These are phyloP conservation scores for Daubentonia madagascariensis DNA, from an alignment of 2,113 vertebrate genomes.

Conservation along the genomic window DNA sequence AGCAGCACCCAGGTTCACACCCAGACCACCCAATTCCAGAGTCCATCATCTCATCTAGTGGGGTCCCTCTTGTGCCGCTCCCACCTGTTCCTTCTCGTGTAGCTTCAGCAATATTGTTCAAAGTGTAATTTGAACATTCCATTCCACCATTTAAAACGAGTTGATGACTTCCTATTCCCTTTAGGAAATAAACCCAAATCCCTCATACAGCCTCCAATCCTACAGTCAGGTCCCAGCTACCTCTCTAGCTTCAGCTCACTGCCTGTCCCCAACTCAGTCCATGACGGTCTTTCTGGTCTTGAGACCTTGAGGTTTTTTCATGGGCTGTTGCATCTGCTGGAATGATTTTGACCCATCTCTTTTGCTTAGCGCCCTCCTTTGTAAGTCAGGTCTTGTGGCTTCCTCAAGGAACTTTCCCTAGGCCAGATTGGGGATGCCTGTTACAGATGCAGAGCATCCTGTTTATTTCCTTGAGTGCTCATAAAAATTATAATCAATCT, in stretches of 20 bases:
- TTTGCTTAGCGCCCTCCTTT: not conserved
- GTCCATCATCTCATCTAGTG: not conserved
- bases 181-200: not conserved
- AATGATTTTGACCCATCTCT: not conserved
- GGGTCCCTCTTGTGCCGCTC: fast-evolving
- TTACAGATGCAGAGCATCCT: not conserved
- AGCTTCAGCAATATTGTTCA: not conserved
- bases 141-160: not conserved
- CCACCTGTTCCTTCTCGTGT: not conserved
- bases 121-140: not conserved
- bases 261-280: fast-evolving
- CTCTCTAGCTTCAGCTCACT: not conserved
- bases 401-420: not conserved
- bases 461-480: not conserved
- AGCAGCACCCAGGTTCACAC: not conserved
- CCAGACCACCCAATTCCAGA: not conserved
- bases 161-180: not conserved
- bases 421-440: not conserved
- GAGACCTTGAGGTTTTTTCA: not conserved
- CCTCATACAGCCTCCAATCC: fast-evolving
- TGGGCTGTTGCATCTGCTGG: fast-evolving
- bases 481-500: not conserved
- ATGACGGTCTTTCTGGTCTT: not conserved
- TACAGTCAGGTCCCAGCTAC: too few relatives aligned
- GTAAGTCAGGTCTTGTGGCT: not conserved